phyloP scores from a whole-genome alignment of 2,888 invertebrate species.

The Dione vanillae region DNA sequence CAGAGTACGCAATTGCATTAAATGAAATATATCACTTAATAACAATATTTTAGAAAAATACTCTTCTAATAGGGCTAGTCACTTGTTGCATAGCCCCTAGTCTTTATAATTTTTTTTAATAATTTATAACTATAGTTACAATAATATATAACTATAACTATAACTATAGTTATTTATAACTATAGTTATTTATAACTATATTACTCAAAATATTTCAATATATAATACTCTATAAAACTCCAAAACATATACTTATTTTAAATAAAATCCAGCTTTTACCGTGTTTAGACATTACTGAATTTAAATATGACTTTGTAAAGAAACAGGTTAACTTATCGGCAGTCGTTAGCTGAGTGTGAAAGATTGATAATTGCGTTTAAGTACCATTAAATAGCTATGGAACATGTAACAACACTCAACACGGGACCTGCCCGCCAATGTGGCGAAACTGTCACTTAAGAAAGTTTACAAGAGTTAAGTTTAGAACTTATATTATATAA shows the following conservation, averaged over 20 bases:
- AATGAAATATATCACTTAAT: no score
- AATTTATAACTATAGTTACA: neutral
- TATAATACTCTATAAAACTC: neutral
- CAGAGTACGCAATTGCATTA: no score
- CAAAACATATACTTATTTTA: neutral
- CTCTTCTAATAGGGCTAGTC: no score
- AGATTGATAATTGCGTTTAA: constrained; percentile 29
- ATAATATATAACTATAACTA: no score
- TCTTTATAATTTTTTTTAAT: no score
- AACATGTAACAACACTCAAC: constrained; percentile 14
- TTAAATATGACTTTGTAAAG: constrained; percentile 11
- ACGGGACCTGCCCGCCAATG: no score
- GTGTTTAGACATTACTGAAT: neutral
- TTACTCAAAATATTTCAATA: neutral
- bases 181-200: neutral
- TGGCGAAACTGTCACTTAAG: constrained; percentile 14
- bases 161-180: no score
- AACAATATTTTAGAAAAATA: no score
- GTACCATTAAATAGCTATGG: constrained; percentile 12
- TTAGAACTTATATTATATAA: no score
- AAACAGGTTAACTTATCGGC: constrained; percentile 10
- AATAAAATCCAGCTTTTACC: neutral
- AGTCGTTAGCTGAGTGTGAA: constrained; percentile 20
- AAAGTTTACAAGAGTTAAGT: no score
- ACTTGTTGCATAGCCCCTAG: no score